These are phyloP conservation scores for Myripristis murdjan DNA, from an alignment of 2,797 vertebrate species.

Conservation along the genomic window DNA sequence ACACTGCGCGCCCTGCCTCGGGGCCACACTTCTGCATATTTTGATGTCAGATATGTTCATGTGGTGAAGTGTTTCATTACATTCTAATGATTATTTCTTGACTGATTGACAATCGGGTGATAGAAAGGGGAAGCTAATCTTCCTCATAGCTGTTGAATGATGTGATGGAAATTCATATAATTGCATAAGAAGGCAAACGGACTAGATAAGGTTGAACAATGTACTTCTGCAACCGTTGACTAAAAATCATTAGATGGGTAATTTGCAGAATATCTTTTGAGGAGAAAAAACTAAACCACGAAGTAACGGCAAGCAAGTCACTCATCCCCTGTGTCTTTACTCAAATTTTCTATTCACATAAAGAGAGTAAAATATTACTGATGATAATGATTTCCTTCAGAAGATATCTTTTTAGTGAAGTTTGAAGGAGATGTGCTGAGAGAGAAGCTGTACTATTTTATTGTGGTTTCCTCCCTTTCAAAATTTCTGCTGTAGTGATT, in stretches of 20 bases:
- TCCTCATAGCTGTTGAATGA: constrained; percentile 79
- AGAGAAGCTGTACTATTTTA: constrained; percentile 25
- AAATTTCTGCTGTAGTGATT: constrained; percentile 25
- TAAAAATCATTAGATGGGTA: constrained; percentile 53
- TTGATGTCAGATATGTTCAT: constrained; percentile 86
- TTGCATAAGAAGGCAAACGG: constrained; percentile 45
- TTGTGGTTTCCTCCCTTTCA: constrained; percentile 27
- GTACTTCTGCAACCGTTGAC: constrained; percentile 47
- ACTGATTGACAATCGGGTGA: constrained; percentile 77
- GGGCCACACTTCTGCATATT: constrained; percentile 81
- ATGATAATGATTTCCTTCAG: neutral
- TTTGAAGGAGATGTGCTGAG: neutral
- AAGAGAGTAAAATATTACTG: neutral
- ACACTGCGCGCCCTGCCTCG: constrained; percentile 53
- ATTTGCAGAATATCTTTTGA: constrained; percentile 47
- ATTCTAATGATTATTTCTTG: constrained; percentile 86
- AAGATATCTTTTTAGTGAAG: neutral
- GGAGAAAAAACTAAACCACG: constrained; percentile 31
- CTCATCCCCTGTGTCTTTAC: constrained; percentile 16
- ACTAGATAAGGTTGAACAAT: constrained; percentile 36
- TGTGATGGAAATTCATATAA: constrained; percentile 52
- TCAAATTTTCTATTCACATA: neutral
- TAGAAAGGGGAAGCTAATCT: constrained; percentile 72
- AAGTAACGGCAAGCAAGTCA: constrained; percentile 52
- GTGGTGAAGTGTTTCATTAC: constrained; percentile 78